Base-by-base conservation (phyloP, 2,113 vertebrate genomes). In the Prolemur simus region DNA sequence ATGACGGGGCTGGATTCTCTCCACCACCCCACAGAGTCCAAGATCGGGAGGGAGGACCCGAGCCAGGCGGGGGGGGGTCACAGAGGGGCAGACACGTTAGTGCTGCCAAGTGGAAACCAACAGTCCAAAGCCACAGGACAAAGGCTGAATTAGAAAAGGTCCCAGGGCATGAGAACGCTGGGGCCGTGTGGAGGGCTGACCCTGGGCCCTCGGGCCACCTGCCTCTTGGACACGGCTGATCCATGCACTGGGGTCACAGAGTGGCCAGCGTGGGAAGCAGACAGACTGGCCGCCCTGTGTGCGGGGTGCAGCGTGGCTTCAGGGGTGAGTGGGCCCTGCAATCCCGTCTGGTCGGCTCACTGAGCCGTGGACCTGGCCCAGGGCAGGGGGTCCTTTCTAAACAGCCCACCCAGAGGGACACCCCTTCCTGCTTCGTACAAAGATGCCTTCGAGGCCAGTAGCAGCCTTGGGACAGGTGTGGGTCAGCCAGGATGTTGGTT, bases 81-180 rank as follows among this genome's bases (percentile, higher is more conserved):
- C 0, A 0, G 85, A 6, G 49, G 29, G 11, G 7, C 63, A 64
- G 29, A 80, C 5, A 3, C 0, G 2, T 4, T 2, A 45, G 54
- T 14, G 17, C 18, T 10, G 37, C 56, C 12, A 39, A 27, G 52
- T 18, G 2, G 17, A 37, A 84, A 34, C 63, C 80, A 21, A 39
- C 3, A 5, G 20, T 13, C 32, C 76, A 66, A 81, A 81, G 45
- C 49, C 6, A 2, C 42, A 23, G 45, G 74, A 23, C 54, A 15
- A 17, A 37, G 39, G 8, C 13, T 21, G 42, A 71, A 29, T 42
- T 8, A 1, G 39, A 14, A 49, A 23, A 11, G 56, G 47, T 76
- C 8, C 3, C 29, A 13, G 54, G 25, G 12, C 0, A 0, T 34
- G 37, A 74, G 45, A 14, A 11, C 0, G 9, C 32, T 0, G 8